phyloP scores from a whole-genome alignment of 2,113 vertebrate genomes.

The Hassar affinis region DNA sequence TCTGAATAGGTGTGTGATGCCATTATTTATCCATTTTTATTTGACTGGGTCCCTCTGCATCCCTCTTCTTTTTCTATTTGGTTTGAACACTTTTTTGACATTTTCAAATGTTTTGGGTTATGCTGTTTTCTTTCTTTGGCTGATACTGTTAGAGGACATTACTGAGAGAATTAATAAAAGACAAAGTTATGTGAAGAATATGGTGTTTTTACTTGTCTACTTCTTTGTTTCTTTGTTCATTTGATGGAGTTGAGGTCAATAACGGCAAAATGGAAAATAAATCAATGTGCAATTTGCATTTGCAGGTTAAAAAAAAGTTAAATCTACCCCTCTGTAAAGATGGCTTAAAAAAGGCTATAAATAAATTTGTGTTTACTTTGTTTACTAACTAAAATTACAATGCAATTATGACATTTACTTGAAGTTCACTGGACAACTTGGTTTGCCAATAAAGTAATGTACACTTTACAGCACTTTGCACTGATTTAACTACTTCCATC shows the following conservation, averaged over 20 bases:
- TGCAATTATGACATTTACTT: background rate
- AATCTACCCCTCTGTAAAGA: background rate
- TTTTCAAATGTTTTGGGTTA: constrained; percentile 58
- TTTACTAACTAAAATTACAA: background rate
- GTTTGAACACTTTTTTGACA: constrained; percentile 49
- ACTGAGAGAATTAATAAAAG: constrained; percentile 72
- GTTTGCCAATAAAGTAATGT: background rate
- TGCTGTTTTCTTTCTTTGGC: constrained; percentile 62
- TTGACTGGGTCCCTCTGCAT: constrained; percentile 18
- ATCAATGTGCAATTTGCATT: background rate
- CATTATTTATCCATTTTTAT: constrained; percentile 11
- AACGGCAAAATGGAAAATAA: background rate
- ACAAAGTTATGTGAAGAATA: constrained; percentile 60
- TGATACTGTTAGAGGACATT: constrained; percentile 66
- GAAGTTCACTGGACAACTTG: background rate
- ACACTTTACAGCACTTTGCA: background rate
- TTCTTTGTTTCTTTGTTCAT: constrained; percentile 23
- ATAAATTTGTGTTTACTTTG: too few relatives aligned
- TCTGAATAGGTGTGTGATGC: constrained; percentile 32
- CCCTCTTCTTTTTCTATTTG: constrained; percentile 38
- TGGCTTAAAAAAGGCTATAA: background rate
- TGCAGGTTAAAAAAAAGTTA: background rate
- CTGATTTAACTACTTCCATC: too few relatives aligned
- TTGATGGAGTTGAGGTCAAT: background rate
- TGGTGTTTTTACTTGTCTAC: constrained; percentile 20